Evolutionary conservation across 2,888 invertebrate species (phyloP), one percentile per base, ranked within the genome.

Genomic region (Ecdyonurus torrentis): DNA sequence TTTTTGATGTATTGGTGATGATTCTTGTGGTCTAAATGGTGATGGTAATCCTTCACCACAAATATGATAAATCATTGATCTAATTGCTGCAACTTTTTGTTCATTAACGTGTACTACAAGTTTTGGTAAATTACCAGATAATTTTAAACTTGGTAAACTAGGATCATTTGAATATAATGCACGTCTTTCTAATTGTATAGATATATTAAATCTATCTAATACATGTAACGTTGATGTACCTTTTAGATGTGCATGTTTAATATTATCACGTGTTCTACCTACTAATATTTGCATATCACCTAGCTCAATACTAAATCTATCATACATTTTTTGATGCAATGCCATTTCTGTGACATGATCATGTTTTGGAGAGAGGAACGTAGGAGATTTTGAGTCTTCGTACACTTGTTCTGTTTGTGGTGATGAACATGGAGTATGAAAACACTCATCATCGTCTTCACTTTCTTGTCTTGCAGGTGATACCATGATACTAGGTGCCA

Each of bases 21-120:
- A 55, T 5, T 55, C 55, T 55, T n/a, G 55, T 22, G 55, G 70
- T 70, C 69, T 74, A 69, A 77, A 77, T 25, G 77, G 78, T 58
- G 74, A 78, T 0, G 77, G 76, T 25, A 78, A 69, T 19, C 76
- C 76, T 3, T 74, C 68, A 18, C 69, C 70, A 1, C 75, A 68
- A 18, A 79, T 70, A 2, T 74, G 72, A 63, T 79, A 77, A 52
- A 79, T 72, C 69, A 87, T 79, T 63, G 81, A 78, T 59, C 81
- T 73, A 24, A 86, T 78, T 0, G 85, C 81, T 15, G 79, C 77
- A 19, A 96, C 86, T 79, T 96, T 96, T 69, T 86, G 85, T 74
- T 96, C 95, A 76, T 91, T 93, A 59, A 96, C 81, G 75, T 96
- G 96, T 61, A 88, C 88, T 50, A 91, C 87, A 20, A 96, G 79